Base-by-base conservation (phyloP, 2,888 invertebrate genomes). In the Drosophila stalkeri region DNA sequence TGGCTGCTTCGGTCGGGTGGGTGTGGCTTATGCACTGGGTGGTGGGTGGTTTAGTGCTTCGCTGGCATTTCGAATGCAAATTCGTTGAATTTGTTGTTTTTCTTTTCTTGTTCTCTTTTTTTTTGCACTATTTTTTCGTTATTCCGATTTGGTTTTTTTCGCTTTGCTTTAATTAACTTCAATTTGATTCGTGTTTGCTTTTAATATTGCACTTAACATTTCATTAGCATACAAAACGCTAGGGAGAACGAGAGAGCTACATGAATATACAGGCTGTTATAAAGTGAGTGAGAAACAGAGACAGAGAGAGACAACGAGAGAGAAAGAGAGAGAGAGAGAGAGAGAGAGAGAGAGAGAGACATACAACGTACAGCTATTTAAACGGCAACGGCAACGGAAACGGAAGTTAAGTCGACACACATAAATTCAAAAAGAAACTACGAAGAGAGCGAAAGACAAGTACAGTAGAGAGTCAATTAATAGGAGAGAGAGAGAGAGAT, bases 181-280 rank as follows among this genome's bases (percentile, higher is more conserved):
- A 61, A 62, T 62, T 75, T 64, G 43, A 55, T 60, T 64, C 33
- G 55, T 23, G 35, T 64, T 64, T 64, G 35, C 18, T 65, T 55
- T 66, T 43, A 54, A 52, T 62, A 75, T 75, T 68, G 70, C 64
- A 75, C 75, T 67, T 67, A 27, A 64, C 52, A 64, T 49, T 78
- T 46, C 18, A 41, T 75, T 73, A 56, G 51, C 66, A 46, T 66
- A 68, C n/a, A 57, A 44, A 44, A 43, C 54, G 20, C 65, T 74
- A 20, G 5, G 35, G 49, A 37, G 61, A 43, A 27, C 61, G 61
- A 47, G 35, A 44, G 56, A 47, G 27, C 51, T 51, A 20, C 1
- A 51, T 51, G 35, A 35, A 20, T 51, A 20, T 8, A 33, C 51
- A 27, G 46, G 20, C 33, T 23, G 31, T 59, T 44, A 27, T 64